Base-by-base conservation (phyloP, 2,797 vertebrate genomes). In the Potorous gilbertii region DNA sequence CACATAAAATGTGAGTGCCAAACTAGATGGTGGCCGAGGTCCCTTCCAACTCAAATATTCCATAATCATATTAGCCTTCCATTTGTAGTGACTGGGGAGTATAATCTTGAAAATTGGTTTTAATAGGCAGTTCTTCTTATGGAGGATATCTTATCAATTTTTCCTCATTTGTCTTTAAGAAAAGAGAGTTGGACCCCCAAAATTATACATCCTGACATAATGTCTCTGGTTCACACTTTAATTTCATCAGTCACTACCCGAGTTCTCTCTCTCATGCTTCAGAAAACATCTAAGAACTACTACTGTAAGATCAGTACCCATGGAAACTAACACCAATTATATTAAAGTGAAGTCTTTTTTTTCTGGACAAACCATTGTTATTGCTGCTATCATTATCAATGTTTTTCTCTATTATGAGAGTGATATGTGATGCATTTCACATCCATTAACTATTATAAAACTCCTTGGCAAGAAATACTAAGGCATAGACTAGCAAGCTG, bases 401-500 rank as follows among this genome's bases (percentile, higher is more conserved):
- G 31, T 50, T 87, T 56, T 52, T n/a, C 54, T 59, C 90, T 5
- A 4, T 54, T 46, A 8, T 29, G 59, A 54, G 87, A 55, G 95
- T 96, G 95, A 54, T 94, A n/a, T 93, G 91, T 87, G 54, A 13
- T 59, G 14, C 92, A 59, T 24, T 91, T 96, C 91, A 91, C 89
- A 31, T 13, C 66, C 40, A 90, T 94, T 93, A 21, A 5, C 90
- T 87, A 18, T 90, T 56, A 54, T 5, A 46, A 54, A 92, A 56
- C 87, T 55, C 94, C 54, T 34, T 52, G 52, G 56, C 94, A 93
- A 74, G 40, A 94, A 94, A 52, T 54, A 91, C 94, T 46, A 6
- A 40, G 96, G 94, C 0, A 1, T n/a, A n/a, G 97, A 96, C 66
- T 98, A 95, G 95, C 94, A 95, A 52, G 87, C 46, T 92, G 93